Base-by-base conservation (phyloP, 2,113 vertebrate genomes). In the Falcunculus frontatus region DNA sequence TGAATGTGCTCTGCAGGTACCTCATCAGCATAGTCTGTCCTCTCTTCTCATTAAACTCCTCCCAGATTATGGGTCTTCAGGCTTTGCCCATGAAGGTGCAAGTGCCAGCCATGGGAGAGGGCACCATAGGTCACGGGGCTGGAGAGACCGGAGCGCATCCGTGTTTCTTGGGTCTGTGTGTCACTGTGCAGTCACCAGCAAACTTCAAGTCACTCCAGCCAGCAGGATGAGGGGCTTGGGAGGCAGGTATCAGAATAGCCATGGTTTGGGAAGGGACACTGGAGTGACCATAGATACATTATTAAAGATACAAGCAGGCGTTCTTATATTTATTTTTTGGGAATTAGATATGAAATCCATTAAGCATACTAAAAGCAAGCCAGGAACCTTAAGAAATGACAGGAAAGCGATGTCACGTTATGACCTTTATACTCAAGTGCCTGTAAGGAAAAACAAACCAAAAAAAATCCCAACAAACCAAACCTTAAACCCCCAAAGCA, bases 71-170 rank as follows among this genome's bases (percentile, higher is more conserved):
- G 2, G 14, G 33, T 35, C 3, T 46, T 42, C 8, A 9, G 23
- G 37, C 72, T 55, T 20, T 33, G 17, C 37, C 44, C 22, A 4
- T 3, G 46, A 11, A 44, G 41, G 19, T 32, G 4, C 8, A 26
- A 69, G 50, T 47, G 64, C 8, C 80, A 64, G 16, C 29, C 2
- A 1, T 7, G 4, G 22, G 16, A 65, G 16, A 64, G 23, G 44
- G 49, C 53, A 65, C 29, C 42, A 14, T 0, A 0, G 44, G 15
- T 19, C 59, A 37, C 1, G 1, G 7, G 4, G 49, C 59, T 37
- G 55, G 44, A 78, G 64, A 32, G 41, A 26, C 7, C 0, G 0
- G 37, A 49, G 47, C 0, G 0, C 2, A 2, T 12, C 46, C 0
- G 0, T 25, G 49, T 30, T 30, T 27, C 7, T 22, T 56, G 39